Evolutionary conservation across 2,888 invertebrate species (phyloP).

Genomic region (Drosophila colorata): DNA sequence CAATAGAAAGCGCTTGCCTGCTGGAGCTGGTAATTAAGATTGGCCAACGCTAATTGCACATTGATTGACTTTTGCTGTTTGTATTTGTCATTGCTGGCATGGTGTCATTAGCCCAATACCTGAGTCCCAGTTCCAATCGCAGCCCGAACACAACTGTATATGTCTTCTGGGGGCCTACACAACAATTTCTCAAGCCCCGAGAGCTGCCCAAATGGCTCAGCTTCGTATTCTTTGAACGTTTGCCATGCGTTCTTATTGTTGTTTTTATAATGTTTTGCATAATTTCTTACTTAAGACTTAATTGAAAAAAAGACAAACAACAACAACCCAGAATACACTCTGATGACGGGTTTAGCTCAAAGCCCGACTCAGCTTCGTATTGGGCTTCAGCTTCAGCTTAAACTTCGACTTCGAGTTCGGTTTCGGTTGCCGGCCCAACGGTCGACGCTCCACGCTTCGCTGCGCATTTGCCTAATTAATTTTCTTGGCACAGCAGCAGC

Average conservation of each 20-base stretch:
- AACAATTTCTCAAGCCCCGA: constrained; percentile 22
- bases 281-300: constrained; percentile 83
- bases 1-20: constrained; percentile 60
- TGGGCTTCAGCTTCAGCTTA: constrained; percentile 15
- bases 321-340: constrained; percentile 16
- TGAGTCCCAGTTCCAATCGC: constrained; percentile 43
- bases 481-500: constrained; percentile 72
- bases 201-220: constrained; percentile 6
- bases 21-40: constrained; percentile 63
- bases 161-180: constrained; percentile 23
- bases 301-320: constrained; percentile 68
- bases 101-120: constrained; percentile 65
- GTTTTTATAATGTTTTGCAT: constrained; percentile 74
- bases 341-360: constrained; percentile 53
- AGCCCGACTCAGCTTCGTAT: constrained; percentile 48
- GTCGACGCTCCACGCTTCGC: constrained; percentile 75
- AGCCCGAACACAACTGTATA: constrained; percentile 30
- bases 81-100: constrained; percentile 35
- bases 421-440: constrained; percentile 28
- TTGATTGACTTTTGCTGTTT: constrained; percentile 74
- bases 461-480: constrained; percentile 84
- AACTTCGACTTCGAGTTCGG: constrained; percentile 27
- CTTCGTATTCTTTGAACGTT: constrained; percentile 63
- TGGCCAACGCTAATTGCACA: constrained; percentile 71
- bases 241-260: constrained; percentile 33